Percentiles rank a stretch among this genome's conserved stretches.
These are phyloP conservation scores for Philereme vetulata DNA, from an alignment of 2,888 invertebrate genomes.

Conservation along the genomic window DNA sequence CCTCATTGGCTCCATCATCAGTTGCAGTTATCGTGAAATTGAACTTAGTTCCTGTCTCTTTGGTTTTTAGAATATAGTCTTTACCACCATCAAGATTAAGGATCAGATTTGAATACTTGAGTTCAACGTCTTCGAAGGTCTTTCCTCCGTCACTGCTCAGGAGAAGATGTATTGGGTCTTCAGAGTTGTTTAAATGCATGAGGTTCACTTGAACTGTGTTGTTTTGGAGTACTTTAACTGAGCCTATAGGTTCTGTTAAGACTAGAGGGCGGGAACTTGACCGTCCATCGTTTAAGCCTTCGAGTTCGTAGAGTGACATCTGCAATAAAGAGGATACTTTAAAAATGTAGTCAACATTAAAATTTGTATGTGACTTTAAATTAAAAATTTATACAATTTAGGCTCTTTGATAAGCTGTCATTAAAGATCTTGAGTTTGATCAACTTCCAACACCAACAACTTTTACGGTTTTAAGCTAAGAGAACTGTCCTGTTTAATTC, in stretches of 20 bases:
- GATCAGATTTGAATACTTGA: constrained; percentile 71
- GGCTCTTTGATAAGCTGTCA: too few species aligned
- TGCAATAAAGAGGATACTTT: too few species aligned
- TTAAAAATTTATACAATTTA: too few species aligned
- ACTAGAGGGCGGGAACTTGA: constrained; percentile 58
- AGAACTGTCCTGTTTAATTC: too few species aligned
- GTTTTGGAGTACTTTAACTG: constrained; percentile 75
- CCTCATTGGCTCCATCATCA: constrained; percentile 49
- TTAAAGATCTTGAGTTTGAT: too few species aligned
- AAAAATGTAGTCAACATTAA: too few species aligned
- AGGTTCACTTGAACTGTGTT: constrained; percentile 77
- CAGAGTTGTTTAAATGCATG: constrained; percentile 64
- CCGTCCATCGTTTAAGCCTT: constrained; percentile 48
- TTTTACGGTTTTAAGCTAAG: too few species aligned
- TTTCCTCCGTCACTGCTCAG: constrained; percentile 71
- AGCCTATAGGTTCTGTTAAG: constrained; percentile 71
- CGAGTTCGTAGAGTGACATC: constrained; percentile 8
- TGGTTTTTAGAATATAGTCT: constrained; percentile 75
- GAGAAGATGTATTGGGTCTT: constrained; percentile 70
- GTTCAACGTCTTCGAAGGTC: constrained; percentile 65
- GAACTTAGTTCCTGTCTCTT: constrained; percentile 76
- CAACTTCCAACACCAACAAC: too few species aligned
- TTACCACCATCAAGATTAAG: constrained; percentile 71
- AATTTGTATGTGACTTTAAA: too few species aligned
- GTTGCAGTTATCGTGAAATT: constrained; percentile 73